Conservation (phyloP, 1,140 invertebrate species). For the Cecropterus lyciades region DNA sequence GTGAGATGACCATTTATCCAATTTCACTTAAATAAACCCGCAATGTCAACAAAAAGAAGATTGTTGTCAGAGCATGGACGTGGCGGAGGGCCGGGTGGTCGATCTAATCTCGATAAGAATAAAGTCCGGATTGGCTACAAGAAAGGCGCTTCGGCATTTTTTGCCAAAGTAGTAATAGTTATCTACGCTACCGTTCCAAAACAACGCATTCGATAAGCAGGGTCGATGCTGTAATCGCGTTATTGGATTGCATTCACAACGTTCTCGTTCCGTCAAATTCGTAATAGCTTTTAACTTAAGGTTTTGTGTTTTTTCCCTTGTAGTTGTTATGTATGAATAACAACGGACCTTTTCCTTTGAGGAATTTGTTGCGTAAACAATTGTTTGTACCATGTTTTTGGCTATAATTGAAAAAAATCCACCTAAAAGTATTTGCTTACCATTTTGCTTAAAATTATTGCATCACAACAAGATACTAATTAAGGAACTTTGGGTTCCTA, state of each 20-base stretch:
- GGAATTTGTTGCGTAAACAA: slow-evolving; percentile 4
- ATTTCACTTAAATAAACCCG: slow-evolving; percentile 83
- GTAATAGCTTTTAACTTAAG: slow-evolving; percentile 36
- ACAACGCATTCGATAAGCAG: slow-evolving; percentile 61
- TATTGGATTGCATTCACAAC: slow-evolving; percentile 42
- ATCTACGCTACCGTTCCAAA: slow-evolving; percentile 70
- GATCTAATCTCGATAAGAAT: slow-evolving; percentile 45
- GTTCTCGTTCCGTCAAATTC: slow-evolving; percentile 38
- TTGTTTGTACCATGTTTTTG: neutral
- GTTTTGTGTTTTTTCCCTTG: slow-evolving; percentile 4
- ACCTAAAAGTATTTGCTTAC: too few relatives aligned
- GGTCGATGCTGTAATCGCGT: slow-evolving; percentile 63
- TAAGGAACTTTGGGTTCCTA: too few relatives aligned
- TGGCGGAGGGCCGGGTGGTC: slow-evolving; percentile 37
- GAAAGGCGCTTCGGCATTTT: slow-evolving; percentile 45
- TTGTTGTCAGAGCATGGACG: slow-evolving; percentile 53
- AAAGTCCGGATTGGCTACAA: slow-evolving; percentile 43
- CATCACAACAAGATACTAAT: too few relatives aligned
- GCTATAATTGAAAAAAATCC: too few relatives aligned
- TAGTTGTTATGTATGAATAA: slow-evolving; percentile 16
- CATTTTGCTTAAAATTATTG: too few relatives aligned
- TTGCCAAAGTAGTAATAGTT: slow-evolving; percentile 58
- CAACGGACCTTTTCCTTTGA: slow-evolving; percentile 6
- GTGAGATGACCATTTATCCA: slow-evolving; percentile 79
- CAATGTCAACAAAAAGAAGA: slow-evolving; percentile 80